These are phyloP conservation scores for Lacanobia oleracea DNA, from an alignment of 2,888 invertebrate genomes.

Conservation along the genomic window DNA sequence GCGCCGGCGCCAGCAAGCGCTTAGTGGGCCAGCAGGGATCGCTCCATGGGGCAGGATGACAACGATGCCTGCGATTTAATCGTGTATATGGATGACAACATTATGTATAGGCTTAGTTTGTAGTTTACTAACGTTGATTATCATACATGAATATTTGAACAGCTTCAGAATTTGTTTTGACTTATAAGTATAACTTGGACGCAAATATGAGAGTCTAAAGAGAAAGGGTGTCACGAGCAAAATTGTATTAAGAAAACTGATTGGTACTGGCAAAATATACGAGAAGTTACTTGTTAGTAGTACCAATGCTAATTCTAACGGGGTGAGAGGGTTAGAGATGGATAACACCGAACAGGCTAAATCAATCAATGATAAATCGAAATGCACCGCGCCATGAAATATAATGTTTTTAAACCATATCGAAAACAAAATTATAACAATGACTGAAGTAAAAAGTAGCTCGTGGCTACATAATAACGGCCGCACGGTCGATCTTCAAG, in stretches of 20 bases:
- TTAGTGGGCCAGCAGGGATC: slow-evolving; percentile 63
- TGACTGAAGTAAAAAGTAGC: not conserved
- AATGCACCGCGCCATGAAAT: no score
- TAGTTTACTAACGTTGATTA: slow-evolving; percentile 9
- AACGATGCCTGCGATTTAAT: slow-evolving; percentile 50
- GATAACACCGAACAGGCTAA: not conserved
- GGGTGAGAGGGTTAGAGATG: not conserved
- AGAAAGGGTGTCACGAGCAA: not conserved
- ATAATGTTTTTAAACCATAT: not conserved
- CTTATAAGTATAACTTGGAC: not conserved
- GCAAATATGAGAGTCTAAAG: not conserved
- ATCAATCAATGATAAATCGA: not conserved
- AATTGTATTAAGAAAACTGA: not conserved
- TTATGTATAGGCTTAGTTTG: slow-evolving; percentile 10
- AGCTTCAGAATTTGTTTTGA: slow-evolving; percentile 13
- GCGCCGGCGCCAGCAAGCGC: slow-evolving; percentile 66
- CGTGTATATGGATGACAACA: slow-evolving; percentile 20
- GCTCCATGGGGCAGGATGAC: slow-evolving; percentile 37
- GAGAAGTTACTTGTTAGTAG: not conserved
- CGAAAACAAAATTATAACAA: not conserved
- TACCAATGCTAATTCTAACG: not conserved
- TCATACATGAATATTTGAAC: slow-evolving; percentile 26
- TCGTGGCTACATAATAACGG: no score
- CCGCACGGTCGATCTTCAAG: no score
- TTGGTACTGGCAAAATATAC: not conserved